phyloP scores from a whole-genome alignment of 2,888 invertebrate species.

The Podabrus alpinus region DNA sequence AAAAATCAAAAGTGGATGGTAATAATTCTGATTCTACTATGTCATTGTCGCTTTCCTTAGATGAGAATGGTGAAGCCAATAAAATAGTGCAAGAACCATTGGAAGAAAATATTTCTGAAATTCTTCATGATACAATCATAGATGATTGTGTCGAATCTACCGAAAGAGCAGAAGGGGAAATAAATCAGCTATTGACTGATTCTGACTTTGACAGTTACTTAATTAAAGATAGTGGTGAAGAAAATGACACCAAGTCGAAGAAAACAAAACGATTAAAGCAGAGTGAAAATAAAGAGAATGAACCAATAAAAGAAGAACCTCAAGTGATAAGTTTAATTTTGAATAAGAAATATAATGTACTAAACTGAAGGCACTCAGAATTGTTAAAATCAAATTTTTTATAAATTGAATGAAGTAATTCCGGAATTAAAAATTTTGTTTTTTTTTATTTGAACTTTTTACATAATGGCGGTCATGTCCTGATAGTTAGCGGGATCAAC shows the following conservation, averaged over 20 bases:
- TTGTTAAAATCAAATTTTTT: no score
- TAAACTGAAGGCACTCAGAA: no score
- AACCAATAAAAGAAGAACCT: background rate
- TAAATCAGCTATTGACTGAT: background rate
- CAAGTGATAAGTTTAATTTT: background rate
- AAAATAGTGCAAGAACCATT: no score
- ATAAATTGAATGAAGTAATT: no score
- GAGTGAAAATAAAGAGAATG: background rate
- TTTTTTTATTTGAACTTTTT: no score
- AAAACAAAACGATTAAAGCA: background rate
- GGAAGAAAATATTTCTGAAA: background rate
- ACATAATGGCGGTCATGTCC: no score
- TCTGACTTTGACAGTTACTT: background rate
- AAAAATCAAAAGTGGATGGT: background rate
- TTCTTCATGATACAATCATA: background rate
- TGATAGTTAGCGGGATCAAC: no score
- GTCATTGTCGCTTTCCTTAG: background rate
- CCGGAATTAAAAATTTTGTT: no score
- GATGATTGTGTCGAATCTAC: background rate
- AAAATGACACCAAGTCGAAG: background rate
- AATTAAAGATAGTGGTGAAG: background rate
- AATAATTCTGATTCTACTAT: background rate
- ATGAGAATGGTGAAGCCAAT: background rate
- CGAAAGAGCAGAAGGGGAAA: background rate
- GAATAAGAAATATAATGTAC: no score